Base-by-base conservation (phyloP, 2,797 vertebrate species). In the Sebastes cheni region DNA sequence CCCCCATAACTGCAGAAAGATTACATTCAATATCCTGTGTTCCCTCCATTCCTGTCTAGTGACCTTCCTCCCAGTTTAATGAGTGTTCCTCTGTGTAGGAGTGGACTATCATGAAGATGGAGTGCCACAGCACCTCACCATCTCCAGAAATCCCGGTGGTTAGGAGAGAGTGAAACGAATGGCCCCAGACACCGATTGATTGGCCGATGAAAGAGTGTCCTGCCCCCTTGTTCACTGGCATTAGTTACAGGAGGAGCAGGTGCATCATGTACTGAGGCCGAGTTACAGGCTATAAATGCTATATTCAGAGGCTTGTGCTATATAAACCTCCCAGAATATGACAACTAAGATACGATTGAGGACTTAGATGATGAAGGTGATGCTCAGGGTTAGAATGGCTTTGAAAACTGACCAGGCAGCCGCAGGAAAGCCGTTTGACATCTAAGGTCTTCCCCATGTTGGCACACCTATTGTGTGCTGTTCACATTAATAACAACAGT, bases 191-290 rank as follows among this genome's bases (percentile, higher is more conserved):
- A 89, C 81, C 77, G 72, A 93, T 94, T 93, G 91, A 94, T 87
- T 91, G 92, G 94, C 91, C 86, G 50, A 91, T 95, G 93, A 96
- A 92, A 93, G 84, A 92, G 92, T 77, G 74, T 83, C 85, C 91
- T 94, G 86, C 85, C 86, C 88, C 83, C 86, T 74, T 92, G 87
- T 93, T 93, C 85, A 87, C 92, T 81, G 74, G 90, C 90, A 89
- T 95, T 93, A 93, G 79, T 96, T 93, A 94, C 79, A 83, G 82
- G 39, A 77, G 73, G 64, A 66, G 81, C 82, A 70, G 81, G 67
- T 82, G 79, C 67, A 71, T 66, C 34, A 39, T 81, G 71, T 73
- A 32, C 61, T 60, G 32, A 84, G 78, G 80, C 78, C 89, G 68
- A 67, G 14, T 77, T 66, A 73, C 42, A 69, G 56, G 72, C 52